Evolutionary conservation across 2,797 vertebrate species (phyloP).

Genomic region (Micropoecilia bifurca): DNA sequence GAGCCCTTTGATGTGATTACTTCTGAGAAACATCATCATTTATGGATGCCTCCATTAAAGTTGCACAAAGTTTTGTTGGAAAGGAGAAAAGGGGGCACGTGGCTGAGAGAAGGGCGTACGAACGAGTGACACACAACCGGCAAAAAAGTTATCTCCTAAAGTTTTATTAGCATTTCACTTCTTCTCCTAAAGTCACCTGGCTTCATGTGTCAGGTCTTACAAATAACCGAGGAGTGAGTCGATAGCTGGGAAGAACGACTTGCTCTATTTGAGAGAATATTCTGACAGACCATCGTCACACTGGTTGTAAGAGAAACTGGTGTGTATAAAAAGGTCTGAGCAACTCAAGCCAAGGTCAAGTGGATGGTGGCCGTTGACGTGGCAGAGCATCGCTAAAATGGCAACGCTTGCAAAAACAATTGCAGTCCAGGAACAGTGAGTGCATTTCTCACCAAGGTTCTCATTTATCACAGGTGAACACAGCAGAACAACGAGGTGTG

Average conservation of each 20-base stretch:
- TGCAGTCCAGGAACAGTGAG: neutral
- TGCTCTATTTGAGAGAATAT: neutral
- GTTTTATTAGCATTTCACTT: conserved; percentile 28
- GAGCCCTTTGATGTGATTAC: conserved; percentile 85
- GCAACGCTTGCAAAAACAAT: neutral
- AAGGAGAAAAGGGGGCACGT: conserved; percentile 41
- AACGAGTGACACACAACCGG: conserved; percentile 50
- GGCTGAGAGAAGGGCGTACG: conserved; percentile 45
- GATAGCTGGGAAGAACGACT: neutral
- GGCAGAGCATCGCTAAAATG: neutral
- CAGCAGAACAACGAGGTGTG: neutral
- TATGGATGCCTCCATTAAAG: conserved; percentile 90
- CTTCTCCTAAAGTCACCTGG: conserved; percentile 18
- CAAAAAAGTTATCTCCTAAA: conserved; percentile 43
- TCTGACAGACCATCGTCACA: neutral
- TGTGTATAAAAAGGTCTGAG: neutral
- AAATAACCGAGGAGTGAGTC: conserved; percentile 18
- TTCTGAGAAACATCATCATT: conserved; percentile 87
- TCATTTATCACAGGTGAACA: neutral
- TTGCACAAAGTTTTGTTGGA: conserved; percentile 65
- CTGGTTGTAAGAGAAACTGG: neutral
- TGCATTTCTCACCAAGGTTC: neutral
- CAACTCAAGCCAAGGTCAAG: neutral
- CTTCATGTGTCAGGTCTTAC: conserved; percentile 5
- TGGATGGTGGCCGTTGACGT: neutral